Base-by-base conservation (phyloP, 2,797 vertebrate species). In the Acropternis orthonyx region DNA sequence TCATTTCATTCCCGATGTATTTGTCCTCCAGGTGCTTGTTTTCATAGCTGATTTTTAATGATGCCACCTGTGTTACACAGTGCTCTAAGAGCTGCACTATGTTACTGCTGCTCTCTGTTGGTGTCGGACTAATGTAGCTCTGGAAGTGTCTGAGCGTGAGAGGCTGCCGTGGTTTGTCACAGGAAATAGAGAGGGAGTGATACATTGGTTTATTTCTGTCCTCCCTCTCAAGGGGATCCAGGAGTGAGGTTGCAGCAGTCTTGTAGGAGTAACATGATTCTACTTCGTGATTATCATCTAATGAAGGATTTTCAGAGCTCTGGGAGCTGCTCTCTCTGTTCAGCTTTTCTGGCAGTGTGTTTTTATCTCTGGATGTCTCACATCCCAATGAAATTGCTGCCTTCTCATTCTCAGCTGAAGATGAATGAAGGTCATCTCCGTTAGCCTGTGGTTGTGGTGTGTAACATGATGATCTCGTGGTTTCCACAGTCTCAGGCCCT, bases 61-160 rank as follows among this genome's bases (percentile, higher is more conserved):
- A 98, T 83, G 98, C 97, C 74, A 98, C 93, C n/a, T 97, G 97
- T 39, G 97, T 95, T 43, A 97, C 96, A 59, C 98, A 98, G 63
- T 41, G 96, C 71, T 98, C 97, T 46, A 98, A 71, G 56, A 97
- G 74, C n/a, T 98, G 96, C 39, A 97, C 96, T 58, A 97, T 87
- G 69, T 97, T 96, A 15, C 95, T 78, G 61, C 97, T 96, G 81
- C 90, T 97, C 43, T 95, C 95, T 9, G 39, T 84, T 34, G 92
- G 63, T 14, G 83, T 95, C 72, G 97, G 96, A 80, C 89, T 97
- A 41, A 91, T 36, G 39, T 95, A 97, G 51, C 94, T 96, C 81
- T 90, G 96, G 41, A 97, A 85, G 65, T 17, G 68, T 32, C 72
- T 90, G 16, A 77, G 68, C 16, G 82, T 93, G 28, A 97, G 80